Conservation (phyloP, 1,140 invertebrate genomes). For the Drosophila ohnishii region DNA sequence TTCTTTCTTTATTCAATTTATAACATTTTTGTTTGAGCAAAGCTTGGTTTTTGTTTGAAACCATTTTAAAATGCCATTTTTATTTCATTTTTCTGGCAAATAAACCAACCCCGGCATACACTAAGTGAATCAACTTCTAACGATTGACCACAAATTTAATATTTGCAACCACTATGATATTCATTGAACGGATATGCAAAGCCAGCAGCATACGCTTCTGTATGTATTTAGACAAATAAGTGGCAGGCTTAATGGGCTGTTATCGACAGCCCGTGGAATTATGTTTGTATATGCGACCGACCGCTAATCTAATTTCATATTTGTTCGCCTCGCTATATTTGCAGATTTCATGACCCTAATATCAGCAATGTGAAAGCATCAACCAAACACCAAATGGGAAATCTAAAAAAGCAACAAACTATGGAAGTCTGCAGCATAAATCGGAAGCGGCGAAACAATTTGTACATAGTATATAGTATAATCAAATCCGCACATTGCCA, state of each 20-base stretch:
- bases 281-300: conserved; percentile 46
- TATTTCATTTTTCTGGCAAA: background rate
- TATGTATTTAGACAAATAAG: conserved; percentile 9
- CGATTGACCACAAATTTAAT: conserved; percentile 32
- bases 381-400: conserved; percentile 19
- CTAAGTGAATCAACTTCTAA: background rate
- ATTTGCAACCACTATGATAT: conserved; percentile 24
- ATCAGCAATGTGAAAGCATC: conserved; percentile 55
- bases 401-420: conserved; percentile 27
- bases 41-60: background rate
- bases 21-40: background rate
- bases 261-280: conserved; percentile 34
- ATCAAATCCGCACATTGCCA: conserved; percentile 43
- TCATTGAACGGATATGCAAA: conserved; percentile 19
- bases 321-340: conserved; percentile 58
- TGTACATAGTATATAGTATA: conserved; percentile 54
- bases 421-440: conserved; percentile 52
- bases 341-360: conserved; percentile 74
- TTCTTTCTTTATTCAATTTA: background rate
- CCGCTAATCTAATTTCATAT: conserved; percentile 76
- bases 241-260: conserved; percentile 19
- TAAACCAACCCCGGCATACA: background rate
- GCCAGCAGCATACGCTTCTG: background rate
- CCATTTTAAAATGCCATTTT: background rate
- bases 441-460: conserved; percentile 64